Percentiles rank a stretch among this genome's conserved stretches.
These are phyloP conservation scores for Notothenia rossii DNA, from an alignment of 2,113 vertebrate genomes.

Conservation along the genomic window DNA sequence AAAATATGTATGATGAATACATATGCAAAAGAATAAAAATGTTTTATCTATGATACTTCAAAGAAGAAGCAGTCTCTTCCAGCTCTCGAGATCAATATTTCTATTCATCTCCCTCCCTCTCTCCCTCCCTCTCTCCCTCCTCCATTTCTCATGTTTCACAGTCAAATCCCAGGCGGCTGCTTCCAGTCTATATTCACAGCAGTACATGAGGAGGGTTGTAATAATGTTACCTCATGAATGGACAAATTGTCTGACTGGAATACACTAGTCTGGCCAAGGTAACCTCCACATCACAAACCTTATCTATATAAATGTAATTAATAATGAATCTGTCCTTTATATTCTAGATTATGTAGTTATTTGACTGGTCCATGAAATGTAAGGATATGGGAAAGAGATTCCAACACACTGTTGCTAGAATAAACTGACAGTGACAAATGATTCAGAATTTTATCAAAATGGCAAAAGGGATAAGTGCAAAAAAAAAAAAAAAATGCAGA, in stretches of 20 bases:
- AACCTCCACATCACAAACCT: not conserved
- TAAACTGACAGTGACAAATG: no score
- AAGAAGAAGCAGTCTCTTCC: constrained; percentile 50
- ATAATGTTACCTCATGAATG: constrained; percentile 72
- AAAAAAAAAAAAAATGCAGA: no score
- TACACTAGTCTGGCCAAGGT: constrained; percentile 36
- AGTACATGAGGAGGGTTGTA: constrained; percentile 48
- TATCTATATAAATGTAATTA: not conserved
- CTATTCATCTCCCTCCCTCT: constrained; percentile 50
- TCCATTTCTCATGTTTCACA: constrained; percentile 65
- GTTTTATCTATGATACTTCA: constrained; percentile 26
- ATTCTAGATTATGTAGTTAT: not conserved
- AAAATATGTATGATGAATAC: no score
- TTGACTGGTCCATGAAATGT: not conserved
- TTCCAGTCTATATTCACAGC: constrained; percentile 58
- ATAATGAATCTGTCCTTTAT: not conserved
- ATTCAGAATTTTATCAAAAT: no score
- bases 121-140: not conserved
- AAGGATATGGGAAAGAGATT: not conserved
- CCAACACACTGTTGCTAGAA: no score
- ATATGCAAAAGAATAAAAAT: no score
- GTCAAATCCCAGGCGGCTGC: constrained; percentile 60
- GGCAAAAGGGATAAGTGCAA: no score
- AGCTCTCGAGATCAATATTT: constrained; percentile 64
- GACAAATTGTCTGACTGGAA: constrained; percentile 64